A percentile compares a stretch with the other conserved stretches of the same genome.
phyloP scores from a whole-genome alignment of 2,113 vertebrate species.

The Rafetus swinhoei region DNA sequence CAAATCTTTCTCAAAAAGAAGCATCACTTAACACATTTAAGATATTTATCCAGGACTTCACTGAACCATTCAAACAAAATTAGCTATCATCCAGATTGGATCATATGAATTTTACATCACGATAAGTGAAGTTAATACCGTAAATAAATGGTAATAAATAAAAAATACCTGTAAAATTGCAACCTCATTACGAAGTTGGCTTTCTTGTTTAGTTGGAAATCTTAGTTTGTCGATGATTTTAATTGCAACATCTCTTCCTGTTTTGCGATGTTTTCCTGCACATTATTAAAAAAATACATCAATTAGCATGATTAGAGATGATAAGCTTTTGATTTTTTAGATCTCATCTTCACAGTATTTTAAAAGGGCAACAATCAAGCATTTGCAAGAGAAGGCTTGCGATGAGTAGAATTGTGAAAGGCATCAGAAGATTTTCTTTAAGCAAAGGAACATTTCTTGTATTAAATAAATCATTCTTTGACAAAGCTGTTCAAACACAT shows the following conservation, averaged over 20 bases:
- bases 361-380: conserved; percentile 1
- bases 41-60: background rate
- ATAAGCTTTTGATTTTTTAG: conserved; percentile 7
- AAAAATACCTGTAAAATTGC: conserved; percentile 94
- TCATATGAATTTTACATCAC: conserved; percentile 1
- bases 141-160: conserved; percentile 35
- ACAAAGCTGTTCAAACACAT: background rate
- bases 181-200: conserved; percentile 97
- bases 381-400: background rate
- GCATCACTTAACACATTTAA: background rate
- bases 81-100: background rate
- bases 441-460: background rate
- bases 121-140: conserved; percentile 19
- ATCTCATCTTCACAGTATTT: background rate
- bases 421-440: background rate
- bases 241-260: conserved; percentile 96
- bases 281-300: conserved; percentile 51
- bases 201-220: conserved; percentile 98
- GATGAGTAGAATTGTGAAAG: background rate
- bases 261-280: conserved; percentile 97
- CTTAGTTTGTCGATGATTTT: conserved; percentile 98
- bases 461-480: background rate
- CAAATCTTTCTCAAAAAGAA: background rate
- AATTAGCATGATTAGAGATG: conserved; percentile 38
- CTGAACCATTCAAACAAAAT: background rate